Percentiles rank a stretch among this genome's conserved stretches.
Evolutionary conservation across 2,113 vertebrate genomes (phyloP).

Genomic region (Prunella himalayana): DNA sequence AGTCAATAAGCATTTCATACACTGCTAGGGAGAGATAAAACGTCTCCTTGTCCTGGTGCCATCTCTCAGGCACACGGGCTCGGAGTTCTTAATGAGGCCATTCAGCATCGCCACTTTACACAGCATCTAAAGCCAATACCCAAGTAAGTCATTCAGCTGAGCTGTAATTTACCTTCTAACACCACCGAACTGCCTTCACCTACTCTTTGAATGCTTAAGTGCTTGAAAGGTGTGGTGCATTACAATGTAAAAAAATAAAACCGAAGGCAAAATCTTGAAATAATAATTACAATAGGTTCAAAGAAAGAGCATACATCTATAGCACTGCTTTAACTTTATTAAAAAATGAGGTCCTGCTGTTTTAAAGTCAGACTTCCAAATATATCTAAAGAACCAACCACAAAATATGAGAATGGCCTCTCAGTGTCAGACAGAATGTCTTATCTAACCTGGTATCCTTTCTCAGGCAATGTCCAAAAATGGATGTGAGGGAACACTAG

Average conservation of each 20-base stretch:
- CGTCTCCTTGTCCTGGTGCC: neutral
- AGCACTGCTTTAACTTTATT: neutral
- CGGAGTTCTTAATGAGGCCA: neutral
- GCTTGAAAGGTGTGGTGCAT: neutral
- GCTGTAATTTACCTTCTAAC: conserved; percentile 2
- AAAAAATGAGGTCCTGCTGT: neutral
- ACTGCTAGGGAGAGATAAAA: conserved; percentile 3
- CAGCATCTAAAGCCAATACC: neutral
- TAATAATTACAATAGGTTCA: conserved; percentile 25
- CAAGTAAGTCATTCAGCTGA: neutral
- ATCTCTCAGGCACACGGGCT: neutral
- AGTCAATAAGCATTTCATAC: conserved; percentile 22
- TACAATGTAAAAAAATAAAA: conserved; percentile 25
- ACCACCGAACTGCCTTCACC: neutral
- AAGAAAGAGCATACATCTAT: neutral
- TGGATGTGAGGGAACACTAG: neutral
- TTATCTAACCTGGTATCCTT: neutral
- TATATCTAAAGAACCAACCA: neutral
- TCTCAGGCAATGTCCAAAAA: neutral
- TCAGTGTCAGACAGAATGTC: neutral
- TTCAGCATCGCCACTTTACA: neutral
- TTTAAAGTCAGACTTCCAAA: neutral
- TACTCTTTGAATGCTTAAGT: conserved; percentile 14
- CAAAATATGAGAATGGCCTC: neutral
- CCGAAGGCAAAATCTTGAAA: conserved; percentile 33